Base-by-base conservation (phyloP, 2,888 invertebrate species). In the Priocnemis perturbator region DNA sequence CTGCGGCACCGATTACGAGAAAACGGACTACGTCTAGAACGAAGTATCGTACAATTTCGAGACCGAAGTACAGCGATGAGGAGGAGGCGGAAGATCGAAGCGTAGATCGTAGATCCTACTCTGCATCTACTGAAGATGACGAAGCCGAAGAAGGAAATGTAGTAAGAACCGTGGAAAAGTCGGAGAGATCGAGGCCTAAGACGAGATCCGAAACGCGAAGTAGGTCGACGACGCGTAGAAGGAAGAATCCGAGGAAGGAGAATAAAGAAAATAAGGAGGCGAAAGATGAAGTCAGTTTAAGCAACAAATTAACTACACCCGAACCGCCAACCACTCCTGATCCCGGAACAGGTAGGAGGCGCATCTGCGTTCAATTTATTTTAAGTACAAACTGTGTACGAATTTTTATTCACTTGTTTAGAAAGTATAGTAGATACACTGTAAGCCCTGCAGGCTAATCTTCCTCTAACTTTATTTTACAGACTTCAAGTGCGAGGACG, bases 401-500 rank as follows among this genome's bases (percentile, higher is more conserved):
- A n/a, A n/a, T n/a, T n/a, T n/a, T n/a, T n/a, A n/a, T n/a, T n/a
- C n/a, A n/a, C n/a, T n/a, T n/a, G 5, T 26, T 26, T 26, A 47
- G 17, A 47, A 17, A n/a, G n/a, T n/a, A n/a, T n/a, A n/a, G n/a
- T n/a, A n/a, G n/a, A n/a, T n/a, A n/a, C n/a, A n/a, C n/a, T n/a
- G n/a, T n/a, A n/a, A 17, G 47, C 15, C 17, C 3, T 47, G 15
- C 9, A 9, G 3, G 7, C 3, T 47, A 17, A 26, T 47, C 7
- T 47, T 47, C 47, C 7, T 47, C 47, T 9, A 52, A n/a, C 0
- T 45, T 0, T 47, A 50, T 14, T 58, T 11, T 59, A 17, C 17
- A 94, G 96, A 95, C 86, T 97, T 97, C 89, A 96, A 96, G 87
- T 97, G 97, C 87, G 94, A 93, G 81, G 97, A 97, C 76, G 97